phyloP scores from a whole-genome alignment of 2,888 invertebrate genomes.

The Drosophila subsilvestris region DNA sequence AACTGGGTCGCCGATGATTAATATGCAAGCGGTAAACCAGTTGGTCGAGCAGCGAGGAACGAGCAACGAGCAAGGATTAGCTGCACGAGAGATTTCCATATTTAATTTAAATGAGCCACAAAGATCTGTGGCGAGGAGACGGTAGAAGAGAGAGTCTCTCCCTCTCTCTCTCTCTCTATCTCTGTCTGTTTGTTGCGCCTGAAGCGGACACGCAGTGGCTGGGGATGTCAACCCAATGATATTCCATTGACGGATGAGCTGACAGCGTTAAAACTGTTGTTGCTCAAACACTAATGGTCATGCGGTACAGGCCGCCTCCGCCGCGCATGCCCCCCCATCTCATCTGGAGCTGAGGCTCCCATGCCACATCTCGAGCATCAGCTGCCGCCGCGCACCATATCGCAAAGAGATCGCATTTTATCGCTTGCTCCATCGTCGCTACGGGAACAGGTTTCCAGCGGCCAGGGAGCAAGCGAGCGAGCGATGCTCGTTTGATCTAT shows the following conservation, averaged over 20 bases:
- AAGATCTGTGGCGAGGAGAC: background rate
- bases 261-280: conserved; percentile 84
- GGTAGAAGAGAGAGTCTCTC: conserved; percentile 1
- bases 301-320: conserved; percentile 25
- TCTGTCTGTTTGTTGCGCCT: conserved; percentile 8
- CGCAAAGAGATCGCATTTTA: conserved; percentile 77
- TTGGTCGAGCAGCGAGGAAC: conserved; percentile 46
- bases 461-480: background rate
- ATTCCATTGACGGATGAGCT: conserved; percentile 83
- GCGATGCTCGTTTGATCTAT: conserved; percentile 74
- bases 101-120: conserved; percentile 79
- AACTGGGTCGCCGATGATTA: conserved; percentile 74
- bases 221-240: conserved; percentile 82
- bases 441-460: conserved; percentile 63
- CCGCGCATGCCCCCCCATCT: conserved; percentile 11
- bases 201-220: conserved; percentile 66
- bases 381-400: conserved; percentile 45
- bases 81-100: conserved; percentile 80
- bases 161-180: background rate
- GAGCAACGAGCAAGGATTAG: conserved; percentile 63
- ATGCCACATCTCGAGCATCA: conserved; percentile 47
- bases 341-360: conserved; percentile 13
- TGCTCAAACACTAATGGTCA: conserved; percentile 80
- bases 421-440: conserved; percentile 61
- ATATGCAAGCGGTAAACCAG: conserved; percentile 57